A percentile compares a stretch with the other conserved stretches of the same genome.
Evolutionary conservation across 2,113 vertebrate species (phyloP).

Genomic region (Oceanodroma tethys): DNA sequence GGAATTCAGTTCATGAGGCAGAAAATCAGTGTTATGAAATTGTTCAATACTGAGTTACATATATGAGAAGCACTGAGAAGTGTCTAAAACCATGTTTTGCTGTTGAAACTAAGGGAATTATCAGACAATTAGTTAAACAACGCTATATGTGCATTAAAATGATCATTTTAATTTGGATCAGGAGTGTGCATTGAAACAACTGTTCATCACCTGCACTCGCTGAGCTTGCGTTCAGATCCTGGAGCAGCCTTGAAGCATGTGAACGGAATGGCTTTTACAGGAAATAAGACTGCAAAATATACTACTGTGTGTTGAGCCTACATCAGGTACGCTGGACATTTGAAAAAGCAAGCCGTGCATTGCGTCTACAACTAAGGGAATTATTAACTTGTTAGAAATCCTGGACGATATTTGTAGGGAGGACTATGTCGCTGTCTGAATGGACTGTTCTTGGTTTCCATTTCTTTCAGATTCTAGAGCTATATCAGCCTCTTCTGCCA

Average conservation of each 20-base stretch:
- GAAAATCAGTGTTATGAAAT: not conserved
- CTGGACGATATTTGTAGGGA: not conserved
- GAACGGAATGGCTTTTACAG: not conserved
- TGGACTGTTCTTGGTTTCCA: not conserved
- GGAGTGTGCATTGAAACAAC: not conserved
- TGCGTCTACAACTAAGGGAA: not conserved
- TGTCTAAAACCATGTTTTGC: not conserved
- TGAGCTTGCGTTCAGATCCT: not conserved
- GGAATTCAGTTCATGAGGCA: not conserved
- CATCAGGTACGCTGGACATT: not conserved
- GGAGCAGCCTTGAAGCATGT: not conserved
- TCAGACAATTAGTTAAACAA: not conserved
- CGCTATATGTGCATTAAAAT: not conserved
- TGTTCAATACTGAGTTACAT: not conserved
- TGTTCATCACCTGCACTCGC: not conserved
- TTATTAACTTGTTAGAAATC: not conserved
- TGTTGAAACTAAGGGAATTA: not conserved
- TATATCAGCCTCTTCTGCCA: not conserved
- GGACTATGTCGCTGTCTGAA: not conserved
- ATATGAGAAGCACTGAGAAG: not conserved
- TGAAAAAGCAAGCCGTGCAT: not conserved
- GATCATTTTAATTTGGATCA: not conserved
- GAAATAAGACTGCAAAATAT: not conserved
- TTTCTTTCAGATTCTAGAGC: not conserved
- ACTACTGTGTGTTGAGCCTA: not conserved